Conservation (phyloP, 2,888 invertebrate species). For the Ectropis crepuscularia region DNA sequence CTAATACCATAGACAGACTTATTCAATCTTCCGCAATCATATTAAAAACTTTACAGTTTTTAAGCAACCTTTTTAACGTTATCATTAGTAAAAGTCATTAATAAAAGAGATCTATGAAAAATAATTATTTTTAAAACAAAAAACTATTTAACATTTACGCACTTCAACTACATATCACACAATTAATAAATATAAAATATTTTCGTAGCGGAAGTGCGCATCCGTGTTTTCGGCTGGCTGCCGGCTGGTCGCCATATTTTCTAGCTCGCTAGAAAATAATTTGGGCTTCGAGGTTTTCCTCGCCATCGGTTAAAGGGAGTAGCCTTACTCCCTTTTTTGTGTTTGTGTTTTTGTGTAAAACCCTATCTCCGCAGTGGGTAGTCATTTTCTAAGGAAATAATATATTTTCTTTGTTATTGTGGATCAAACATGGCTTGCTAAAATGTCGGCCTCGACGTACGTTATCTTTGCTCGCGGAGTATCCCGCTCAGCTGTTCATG, state of each 20-base stretch:
- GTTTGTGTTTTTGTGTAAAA: slow-evolving; percentile 60
- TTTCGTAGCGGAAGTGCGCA: slow-evolving; percentile 73
- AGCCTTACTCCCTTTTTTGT: slow-evolving; percentile 84
- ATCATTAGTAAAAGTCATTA: slow-evolving; percentile 1
- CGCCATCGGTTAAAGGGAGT: slow-evolving; percentile 89
- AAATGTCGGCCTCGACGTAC: slow-evolving; percentile 89
- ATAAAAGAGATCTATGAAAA: slow-evolving; percentile 16
- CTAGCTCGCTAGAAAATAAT: slow-evolving; percentile 85
- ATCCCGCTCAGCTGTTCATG: slow-evolving; percentile 82
- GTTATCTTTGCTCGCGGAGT: slow-evolving; percentile 89
- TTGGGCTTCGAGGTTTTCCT: slow-evolving; percentile 83
- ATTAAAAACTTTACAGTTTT: slow-evolving; percentile 6
- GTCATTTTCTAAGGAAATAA: slow-evolving; percentile 57
- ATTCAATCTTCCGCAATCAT: slow-evolving; percentile 2
- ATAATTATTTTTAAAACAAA: slow-evolving; percentile 14
- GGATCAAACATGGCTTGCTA: slow-evolving; percentile 91
- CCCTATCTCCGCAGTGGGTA: slow-evolving; percentile 69
- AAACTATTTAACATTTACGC: slow-evolving; percentile 15
- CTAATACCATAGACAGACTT: slow-evolving; percentile 1
- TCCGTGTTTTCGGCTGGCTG: slow-evolving; percentile 69
- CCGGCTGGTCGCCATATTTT: slow-evolving; percentile 88
- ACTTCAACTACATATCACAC: no score
- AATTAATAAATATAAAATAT: not conserved
- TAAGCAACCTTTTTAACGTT: not conserved
- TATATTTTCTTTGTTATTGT: slow-evolving; percentile 81